Evolutionary conservation across 2,113 vertebrate genomes (phyloP), one percentile per base, ranked within the genome.

Genomic region (Nansenia antarctica): DNA sequence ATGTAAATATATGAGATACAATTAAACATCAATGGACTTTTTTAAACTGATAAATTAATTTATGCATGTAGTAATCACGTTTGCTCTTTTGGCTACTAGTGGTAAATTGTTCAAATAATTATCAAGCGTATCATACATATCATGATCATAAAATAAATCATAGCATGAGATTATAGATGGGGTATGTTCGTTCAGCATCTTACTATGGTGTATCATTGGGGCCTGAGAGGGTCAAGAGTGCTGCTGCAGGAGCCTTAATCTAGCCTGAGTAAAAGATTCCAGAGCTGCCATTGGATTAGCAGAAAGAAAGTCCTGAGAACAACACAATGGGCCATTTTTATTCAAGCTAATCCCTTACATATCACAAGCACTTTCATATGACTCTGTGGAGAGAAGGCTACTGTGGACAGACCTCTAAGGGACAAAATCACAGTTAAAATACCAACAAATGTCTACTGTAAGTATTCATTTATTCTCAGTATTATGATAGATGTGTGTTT

Each of bases 351-450:
- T 93, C 91, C 91, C 76, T 77, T 68, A 79, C 87, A 89, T 89
- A 91, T 91, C 84, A 67, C 86, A 90, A 91, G 88, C 81, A 80
- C 85, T 91, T 91, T 93, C 91, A 91, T 92, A 91, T 93, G 91
- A 91, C 91, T 89, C 68, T 62, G 61, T 75, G 76, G 79, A 80
- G 84, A 87, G 87, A 87, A 82, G 74, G 76, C 80, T 72, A 64
- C 68, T 62, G 67, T 80, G 72, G 66, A 67, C 67, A 67, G 59
- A 72, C 77, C 66, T 78, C 62, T 62, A 72, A 37, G 77, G 77
- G 69, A 80, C 74, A 68, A 37, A 37, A 70, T 80, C 62, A 63
- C 59, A 73, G 67, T 67, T 80, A 55, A 66, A 79, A 88, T 74
- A 70, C 1, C 1, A n/a, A 75, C 81, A 87, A 82, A 92, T 92